These are phyloP conservation scores for Nephotettix cincticeps DNA, from an alignment of 1,140 invertebrate species.

Conservation along the genomic window DNA sequence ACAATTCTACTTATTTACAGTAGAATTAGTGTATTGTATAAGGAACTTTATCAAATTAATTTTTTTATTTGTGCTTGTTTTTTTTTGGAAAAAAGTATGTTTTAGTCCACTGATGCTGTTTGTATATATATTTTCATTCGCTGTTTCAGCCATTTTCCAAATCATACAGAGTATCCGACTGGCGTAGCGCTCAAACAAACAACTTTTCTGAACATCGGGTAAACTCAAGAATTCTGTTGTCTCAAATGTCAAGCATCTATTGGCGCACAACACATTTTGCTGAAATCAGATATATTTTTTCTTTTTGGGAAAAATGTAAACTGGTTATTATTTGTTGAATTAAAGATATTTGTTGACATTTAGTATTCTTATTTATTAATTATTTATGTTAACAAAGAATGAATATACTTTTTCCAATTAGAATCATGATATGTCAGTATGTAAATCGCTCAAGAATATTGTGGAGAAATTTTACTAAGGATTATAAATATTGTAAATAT, in stretches of 20 bases:
- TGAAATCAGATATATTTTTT: background rate
- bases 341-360: background rate
- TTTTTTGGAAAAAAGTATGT: too few relatives aligned
- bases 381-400: background rate
- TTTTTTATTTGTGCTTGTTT: constrained; percentile 23
- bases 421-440: background rate
- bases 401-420: background rate
- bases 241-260: background rate
- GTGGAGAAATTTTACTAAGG: background rate
- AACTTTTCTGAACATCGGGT: background rate
- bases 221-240: background rate
- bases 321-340: background rate
- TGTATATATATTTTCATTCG: constrained; percentile 42
- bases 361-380: background rate
- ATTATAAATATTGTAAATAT: constrained; percentile 20
- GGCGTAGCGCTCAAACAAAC: constrained; percentile 57
- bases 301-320: background rate
- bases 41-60: too few relatives aligned
- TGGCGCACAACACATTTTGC: constrained; percentile 12
- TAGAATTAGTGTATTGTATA: too few relatives aligned
- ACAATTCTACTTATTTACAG: too few relatives aligned
- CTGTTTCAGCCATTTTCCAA: constrained; percentile 85
- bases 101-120: too few relatives aligned
- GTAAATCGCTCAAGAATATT: constrained; percentile 12
- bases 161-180: constrained; percentile 93